Conservation (phyloP, 2,113 vertebrate genomes). For the Cyprinus carpio region DNA sequence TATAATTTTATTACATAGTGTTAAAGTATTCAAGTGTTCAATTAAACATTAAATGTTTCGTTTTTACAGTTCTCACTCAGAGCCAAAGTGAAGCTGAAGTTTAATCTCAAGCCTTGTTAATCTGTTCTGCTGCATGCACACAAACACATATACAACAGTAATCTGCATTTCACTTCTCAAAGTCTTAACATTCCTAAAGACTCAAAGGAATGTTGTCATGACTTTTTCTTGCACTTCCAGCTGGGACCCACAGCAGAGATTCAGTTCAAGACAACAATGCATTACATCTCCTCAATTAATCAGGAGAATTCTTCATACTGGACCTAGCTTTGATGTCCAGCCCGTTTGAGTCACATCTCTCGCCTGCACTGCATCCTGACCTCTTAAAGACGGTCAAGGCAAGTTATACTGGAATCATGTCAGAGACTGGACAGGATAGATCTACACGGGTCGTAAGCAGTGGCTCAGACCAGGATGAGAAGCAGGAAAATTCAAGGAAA, state of each 20-base stretch:
- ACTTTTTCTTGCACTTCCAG: neutral
- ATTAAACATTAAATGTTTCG: neutral
- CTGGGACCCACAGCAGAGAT: neutral
- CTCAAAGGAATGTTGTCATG: neutral
- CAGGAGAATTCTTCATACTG: neutral
- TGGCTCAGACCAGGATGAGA: conserved; percentile 56
- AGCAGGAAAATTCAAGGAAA: conserved; percentile 22
- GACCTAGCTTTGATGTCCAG: neutral
- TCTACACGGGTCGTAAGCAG: conserved; percentile 7
- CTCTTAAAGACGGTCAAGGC: neutral
- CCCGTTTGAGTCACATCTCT: neutral
- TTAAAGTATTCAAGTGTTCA: neutral
- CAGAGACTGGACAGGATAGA: neutral
- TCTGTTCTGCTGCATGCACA: neutral
- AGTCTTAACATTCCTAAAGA: conserved; percentile 12
- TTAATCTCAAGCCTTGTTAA: neutral
- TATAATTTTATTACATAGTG: neutral
- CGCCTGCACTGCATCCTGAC: neutral
- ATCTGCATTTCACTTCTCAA: neutral
- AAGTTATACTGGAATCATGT: conserved; percentile 53
- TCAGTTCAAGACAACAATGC: neutral
- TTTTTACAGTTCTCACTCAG: neutral
- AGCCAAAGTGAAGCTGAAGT: neutral
- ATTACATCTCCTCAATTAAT: neutral
- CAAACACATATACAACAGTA: neutral